A percentile compares a stretch with the other conserved stretches of the same genome.
Evolutionary conservation across 2,888 invertebrate genomes (phyloP).

Genomic region (Halictus ligatus): DNA sequence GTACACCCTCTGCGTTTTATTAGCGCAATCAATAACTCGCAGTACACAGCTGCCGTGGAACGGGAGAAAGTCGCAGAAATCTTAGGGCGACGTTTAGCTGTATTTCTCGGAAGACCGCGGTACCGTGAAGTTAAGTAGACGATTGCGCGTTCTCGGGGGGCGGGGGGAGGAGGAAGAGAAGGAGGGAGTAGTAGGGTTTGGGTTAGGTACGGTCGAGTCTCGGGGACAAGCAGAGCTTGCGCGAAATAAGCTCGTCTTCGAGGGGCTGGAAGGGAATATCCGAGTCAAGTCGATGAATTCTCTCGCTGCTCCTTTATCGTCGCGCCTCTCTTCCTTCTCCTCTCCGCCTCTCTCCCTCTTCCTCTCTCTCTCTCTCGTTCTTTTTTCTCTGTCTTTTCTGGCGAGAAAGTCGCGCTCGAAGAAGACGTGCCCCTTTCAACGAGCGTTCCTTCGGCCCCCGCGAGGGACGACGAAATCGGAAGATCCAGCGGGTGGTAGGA

Average conservation of each 20-base stretch:
- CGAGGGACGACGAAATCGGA: constrained; percentile 46
- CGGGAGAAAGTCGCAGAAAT: constrained; percentile 23
- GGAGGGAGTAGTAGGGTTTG: too few species aligned
- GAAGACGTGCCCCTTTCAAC: constrained; percentile 56
- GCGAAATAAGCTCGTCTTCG: constrained; percentile 65
- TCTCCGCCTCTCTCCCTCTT: neutral
- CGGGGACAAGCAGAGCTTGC: constrained; percentile 36
- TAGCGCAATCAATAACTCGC: constrained; percentile 33
- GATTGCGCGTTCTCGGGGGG: constrained; percentile 13
- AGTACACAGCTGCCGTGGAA: constrained; percentile 16
- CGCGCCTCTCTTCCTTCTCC: constrained; percentile 41
- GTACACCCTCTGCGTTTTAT: constrained; percentile 19
- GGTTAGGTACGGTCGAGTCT: neutral
- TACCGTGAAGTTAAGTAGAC: constrained; percentile 68
- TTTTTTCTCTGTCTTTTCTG: constrained; percentile 27
- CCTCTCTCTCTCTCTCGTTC: neutral
- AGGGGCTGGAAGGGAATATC: constrained; percentile 29
- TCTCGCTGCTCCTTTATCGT: constrained; percentile 66
- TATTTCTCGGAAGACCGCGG: constrained; percentile 55
- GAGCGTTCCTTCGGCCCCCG: constrained; percentile 15
- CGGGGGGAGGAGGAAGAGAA: too few species aligned
- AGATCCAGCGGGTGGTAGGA: constrained; percentile 33
- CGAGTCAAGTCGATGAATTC: constrained; percentile 56
- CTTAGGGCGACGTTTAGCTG: constrained; percentile 24
- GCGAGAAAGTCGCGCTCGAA: constrained; percentile 51